Percentiles rank a stretch among this genome's conserved stretches.
Evolutionary conservation across 1,140 invertebrate species (phyloP).

Genomic region (Leptopilina boulardi): DNA sequence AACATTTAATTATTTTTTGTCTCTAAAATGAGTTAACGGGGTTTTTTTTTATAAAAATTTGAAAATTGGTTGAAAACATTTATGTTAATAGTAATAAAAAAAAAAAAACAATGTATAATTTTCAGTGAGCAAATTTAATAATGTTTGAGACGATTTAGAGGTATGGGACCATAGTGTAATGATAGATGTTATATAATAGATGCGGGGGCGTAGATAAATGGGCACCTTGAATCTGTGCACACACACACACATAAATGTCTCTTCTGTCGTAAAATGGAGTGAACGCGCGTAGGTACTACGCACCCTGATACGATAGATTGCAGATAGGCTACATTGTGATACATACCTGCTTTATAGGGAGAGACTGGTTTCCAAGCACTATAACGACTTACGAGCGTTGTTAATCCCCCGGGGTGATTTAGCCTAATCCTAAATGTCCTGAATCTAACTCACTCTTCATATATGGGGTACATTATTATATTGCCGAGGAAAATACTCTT

Average conservation of each 20-base stretch:
- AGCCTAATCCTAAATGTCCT: conserved; percentile 9
- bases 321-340: not conserved
- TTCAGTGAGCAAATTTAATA: conserved; percentile 11
- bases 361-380: conserved; percentile 6
- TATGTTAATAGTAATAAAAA: not conserved
- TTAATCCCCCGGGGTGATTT: conserved; percentile 13
- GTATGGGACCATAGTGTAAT: conserved; percentile 32
- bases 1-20: no score
- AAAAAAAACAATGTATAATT: not conserved
- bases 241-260: conserved; percentile 27
- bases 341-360: conserved; percentile 24
- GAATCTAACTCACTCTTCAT: not conserved
- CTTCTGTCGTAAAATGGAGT: conserved; percentile 35
- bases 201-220: conserved; percentile 44
- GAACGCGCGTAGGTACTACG: conserved; percentile 12
- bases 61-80: no score
- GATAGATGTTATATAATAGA: conserved; percentile 37
- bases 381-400: conserved; percentile 11
- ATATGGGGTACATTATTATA: not conserved
- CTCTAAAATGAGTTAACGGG: no score
- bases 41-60: no score
- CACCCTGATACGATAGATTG: conserved; percentile 15
- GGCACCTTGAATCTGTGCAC: conserved; percentile 24
- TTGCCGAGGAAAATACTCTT: not conserved
- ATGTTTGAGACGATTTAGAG: conserved; percentile 11